Evolutionary conservation across 2,888 invertebrate species (phyloP).

Genomic region (Sphinx pinastri): DNA sequence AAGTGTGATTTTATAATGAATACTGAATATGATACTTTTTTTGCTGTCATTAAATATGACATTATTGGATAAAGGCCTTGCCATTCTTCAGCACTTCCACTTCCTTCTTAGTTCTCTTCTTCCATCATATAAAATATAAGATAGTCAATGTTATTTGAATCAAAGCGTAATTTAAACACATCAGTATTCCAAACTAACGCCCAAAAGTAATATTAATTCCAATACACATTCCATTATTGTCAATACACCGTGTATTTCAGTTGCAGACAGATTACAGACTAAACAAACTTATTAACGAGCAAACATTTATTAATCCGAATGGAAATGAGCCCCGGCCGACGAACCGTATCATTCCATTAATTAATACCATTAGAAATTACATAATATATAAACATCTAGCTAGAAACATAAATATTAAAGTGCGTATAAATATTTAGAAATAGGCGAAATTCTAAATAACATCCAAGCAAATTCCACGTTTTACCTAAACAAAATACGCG

Average conservation of each 20-base stretch:
- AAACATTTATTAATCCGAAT: constrained; percentile 7
- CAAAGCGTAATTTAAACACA: neutral
- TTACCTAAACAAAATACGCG: neutral
- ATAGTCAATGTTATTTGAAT: neutral
- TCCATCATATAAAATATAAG: no score
- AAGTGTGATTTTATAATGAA: neutral
- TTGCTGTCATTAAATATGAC: no score
- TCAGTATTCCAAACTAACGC: neutral
- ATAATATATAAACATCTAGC: neutral
- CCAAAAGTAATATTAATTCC: neutral
- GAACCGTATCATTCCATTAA: neutral
- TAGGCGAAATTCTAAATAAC: neutral
- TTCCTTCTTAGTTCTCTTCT: no score
- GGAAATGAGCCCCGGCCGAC: neutral
- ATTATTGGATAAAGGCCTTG: no score
- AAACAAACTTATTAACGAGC: constrained; percentile 19
- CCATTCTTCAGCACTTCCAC: no score
- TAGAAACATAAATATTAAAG: constrained; percentile 19
- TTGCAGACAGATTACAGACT: constrained; percentile 11
- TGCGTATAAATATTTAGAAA: constrained; percentile 10
- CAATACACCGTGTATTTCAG: neutral
- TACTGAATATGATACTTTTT: neutral
- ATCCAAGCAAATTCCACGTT: no score
- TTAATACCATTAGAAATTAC: constrained; percentile 15
- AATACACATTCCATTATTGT: neutral